Evolutionary conservation across 2,797 vertebrate genomes (phyloP).

Genomic region (Gymnoscopelus braueri): DNA sequence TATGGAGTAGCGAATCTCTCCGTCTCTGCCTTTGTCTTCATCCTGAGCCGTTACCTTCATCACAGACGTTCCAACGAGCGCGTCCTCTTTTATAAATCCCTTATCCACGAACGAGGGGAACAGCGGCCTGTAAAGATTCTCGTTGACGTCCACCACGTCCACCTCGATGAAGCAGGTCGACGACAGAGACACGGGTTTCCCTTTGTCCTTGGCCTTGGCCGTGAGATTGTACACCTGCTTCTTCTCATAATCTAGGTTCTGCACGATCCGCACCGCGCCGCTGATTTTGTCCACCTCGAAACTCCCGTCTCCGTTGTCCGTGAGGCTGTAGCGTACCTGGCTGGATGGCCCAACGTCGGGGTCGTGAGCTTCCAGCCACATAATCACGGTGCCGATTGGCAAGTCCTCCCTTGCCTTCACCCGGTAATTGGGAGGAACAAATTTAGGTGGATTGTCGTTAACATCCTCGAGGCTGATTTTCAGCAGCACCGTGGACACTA

Average conservation of each 20-base stretch:
- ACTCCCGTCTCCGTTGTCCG: conserved; percentile 89
- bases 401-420: conserved; percentile 96
- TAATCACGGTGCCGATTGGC: conserved; percentile 91
- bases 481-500: conserved; percentile 88
- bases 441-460: conserved; percentile 95
- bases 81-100: conserved; percentile 93
- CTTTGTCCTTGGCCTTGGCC: conserved; percentile 95
- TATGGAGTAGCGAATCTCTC: conserved; percentile 94
- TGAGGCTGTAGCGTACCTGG: conserved; percentile 93
- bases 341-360: conserved; percentile 91
- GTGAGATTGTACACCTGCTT: conserved; percentile 94
- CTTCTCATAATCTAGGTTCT: conserved; percentile 94
- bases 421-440: conserved; percentile 91
- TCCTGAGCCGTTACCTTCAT: conserved; percentile 92
- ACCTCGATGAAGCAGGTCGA: conserved; percentile 94
- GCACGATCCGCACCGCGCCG: conserved; percentile 90
- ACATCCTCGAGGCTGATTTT: conserved; percentile 93
- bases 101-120: conserved; percentile 92
- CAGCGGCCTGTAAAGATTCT: conserved; percentile 90
- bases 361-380: conserved; percentile 95
- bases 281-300: conserved; percentile 98
- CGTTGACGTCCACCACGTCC: conserved; percentile 95
- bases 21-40: conserved; percentile 91
- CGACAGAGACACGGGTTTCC: conserved; percentile 91
- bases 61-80: conserved; percentile 87